Base-by-base conservation (phyloP, 2,797 vertebrate genomes). In the Fringilla coelebs region DNA sequence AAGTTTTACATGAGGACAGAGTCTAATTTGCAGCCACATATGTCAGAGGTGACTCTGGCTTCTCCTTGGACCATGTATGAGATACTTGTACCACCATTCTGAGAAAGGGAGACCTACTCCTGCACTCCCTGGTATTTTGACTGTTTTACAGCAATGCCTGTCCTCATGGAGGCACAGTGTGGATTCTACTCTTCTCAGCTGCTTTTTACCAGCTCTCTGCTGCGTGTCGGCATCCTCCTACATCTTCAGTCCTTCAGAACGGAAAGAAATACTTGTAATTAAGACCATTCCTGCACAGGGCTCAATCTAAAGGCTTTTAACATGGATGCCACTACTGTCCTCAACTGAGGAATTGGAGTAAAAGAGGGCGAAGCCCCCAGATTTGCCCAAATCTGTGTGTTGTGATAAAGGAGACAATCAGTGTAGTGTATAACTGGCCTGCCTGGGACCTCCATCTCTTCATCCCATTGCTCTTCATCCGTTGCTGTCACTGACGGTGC, bases 171-270 rank as follows among this genome's bases (percentile, higher is more conserved):
- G 40, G 28, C 1, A 1, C 19, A 2, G 1, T 19, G 9, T 43
- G 41, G 17, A 40, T 6, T 3, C 32, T 58, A 1, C 26, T 57
- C 21, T 66, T 46, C 22, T 34, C 55, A 45, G 24, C 17, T 62
- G n/a, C 48, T 22, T 60, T 80, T 81, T 34, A 22, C 45, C 24
- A 46, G 31, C 43, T 83, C 78, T 71, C 46, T 76, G 58, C n/a
- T 40, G 24, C 0, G 0, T 24, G 32, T 73, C 0, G 2, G 51
- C 45, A 29, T 70, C 52, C 5, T 77, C 17, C 52, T 55, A 26
- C 36, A 34, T 71, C 31, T 66, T 51, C 21, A 62, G 28, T 45
- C 52, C 24, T 65, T 57, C 31, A 66, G 61, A 83, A 66, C 3
- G 26, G 57, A 57, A 58, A 51, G 17, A 57, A 61, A 38, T 25